A percentile compares a stretch with the other conserved stretches of the same genome.
These are phyloP conservation scores for Ypsolopha scabrella DNA, from an alignment of 2,888 invertebrate genomes.

Conservation along the genomic window DNA sequence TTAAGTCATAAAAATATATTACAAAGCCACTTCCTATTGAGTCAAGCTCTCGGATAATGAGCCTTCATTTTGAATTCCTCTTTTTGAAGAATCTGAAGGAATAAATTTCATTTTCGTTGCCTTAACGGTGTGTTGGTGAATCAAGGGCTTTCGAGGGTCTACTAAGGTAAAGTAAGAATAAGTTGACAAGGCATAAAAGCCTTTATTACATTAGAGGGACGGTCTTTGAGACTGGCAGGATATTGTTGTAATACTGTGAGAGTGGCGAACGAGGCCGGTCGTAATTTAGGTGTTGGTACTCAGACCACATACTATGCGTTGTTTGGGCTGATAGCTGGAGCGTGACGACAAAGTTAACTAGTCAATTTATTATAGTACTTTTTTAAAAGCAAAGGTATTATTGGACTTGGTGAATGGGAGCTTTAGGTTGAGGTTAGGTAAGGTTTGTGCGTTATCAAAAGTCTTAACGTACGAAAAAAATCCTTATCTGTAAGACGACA, in stretches of 20 bases:
- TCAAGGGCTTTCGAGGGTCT: constrained; percentile 8
- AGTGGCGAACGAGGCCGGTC: neutral
- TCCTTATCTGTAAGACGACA: no score
- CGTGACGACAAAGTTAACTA: neutral
- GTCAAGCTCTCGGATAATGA: neutral
- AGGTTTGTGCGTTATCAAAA: no score
- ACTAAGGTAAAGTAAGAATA: constrained; percentile 7
- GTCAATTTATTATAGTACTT: no score
- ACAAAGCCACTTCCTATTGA: neutral
- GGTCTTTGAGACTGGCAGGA: constrained; percentile 1
- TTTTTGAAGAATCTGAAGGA: constrained; percentile 6
- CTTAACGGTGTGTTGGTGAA: constrained; percentile 9
- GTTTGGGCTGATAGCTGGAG: neutral
- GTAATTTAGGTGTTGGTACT: neutral
- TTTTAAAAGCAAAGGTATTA: no score
- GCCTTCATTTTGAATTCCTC: constrained; percentile 8
- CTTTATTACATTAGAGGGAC: constrained; percentile 6
- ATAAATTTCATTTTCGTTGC: constrained; percentile 10
- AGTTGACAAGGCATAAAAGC: constrained; percentile 4
- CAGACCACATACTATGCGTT: neutral
- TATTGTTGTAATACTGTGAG: neutral
- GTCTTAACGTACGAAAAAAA: no score
- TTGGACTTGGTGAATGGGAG: no score
- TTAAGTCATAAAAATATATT: neutral
- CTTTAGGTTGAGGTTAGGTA: no score